These are phyloP conservation scores for Arge pagana DNA, from an alignment of 2,888 invertebrate genomes.

Conservation along the genomic window DNA sequence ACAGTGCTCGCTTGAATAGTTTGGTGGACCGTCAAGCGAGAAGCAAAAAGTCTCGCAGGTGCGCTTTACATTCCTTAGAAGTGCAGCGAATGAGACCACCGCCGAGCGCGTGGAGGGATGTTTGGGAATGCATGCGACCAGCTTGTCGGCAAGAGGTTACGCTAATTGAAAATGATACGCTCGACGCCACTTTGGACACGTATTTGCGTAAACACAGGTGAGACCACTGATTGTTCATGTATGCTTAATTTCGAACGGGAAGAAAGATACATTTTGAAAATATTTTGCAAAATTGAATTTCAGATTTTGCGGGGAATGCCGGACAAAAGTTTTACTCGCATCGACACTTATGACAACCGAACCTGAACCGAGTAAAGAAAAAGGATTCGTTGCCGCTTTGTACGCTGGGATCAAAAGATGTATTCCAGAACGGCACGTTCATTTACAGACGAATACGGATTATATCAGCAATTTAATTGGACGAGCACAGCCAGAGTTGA, in stretches of 20 bases:
- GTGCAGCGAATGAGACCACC: slow-evolving; percentile 78
- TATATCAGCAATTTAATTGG: slow-evolving; percentile 87
- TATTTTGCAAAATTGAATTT: slow-evolving; percentile 68
- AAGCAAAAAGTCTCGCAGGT: slow-evolving; percentile 87
- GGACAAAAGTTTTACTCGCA: slow-evolving; percentile 84
- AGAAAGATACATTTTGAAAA: slow-evolving; percentile 37
- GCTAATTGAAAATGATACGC: slow-evolving; percentile 81
- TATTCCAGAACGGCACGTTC: slow-evolving; percentile 83
- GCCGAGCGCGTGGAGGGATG: slow-evolving; percentile 77
- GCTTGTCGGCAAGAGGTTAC: slow-evolving; percentile 84
- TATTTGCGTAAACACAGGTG: slow-evolving; percentile 88
- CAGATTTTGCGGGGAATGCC: slow-evolving; percentile 88
- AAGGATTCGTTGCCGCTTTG: slow-evolving; percentile 84
- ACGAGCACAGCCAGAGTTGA: slow-evolving; percentile 88
- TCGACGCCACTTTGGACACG: slow-evolving; percentile 85
- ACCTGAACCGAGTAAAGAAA: slow-evolving; percentile 81
- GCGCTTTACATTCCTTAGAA: slow-evolving; percentile 88
- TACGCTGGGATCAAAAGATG: slow-evolving; percentile 88
- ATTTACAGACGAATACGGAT: slow-evolving; percentile 85
- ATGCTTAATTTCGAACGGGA: background rate
- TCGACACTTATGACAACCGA: slow-evolving; percentile 87
- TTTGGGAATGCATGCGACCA: slow-evolving; percentile 83
- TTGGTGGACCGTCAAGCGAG: slow-evolving; percentile 80
- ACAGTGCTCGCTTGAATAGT: slow-evolving; percentile 74
- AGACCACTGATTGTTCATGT: no score